A percentile compares a stretch with the other conserved stretches of the same genome.
These are phyloP conservation scores for Acanthaster planci DNA, from an alignment of 35 echinoderm and acorn worm species.

Conservation along the genomic window DNA sequence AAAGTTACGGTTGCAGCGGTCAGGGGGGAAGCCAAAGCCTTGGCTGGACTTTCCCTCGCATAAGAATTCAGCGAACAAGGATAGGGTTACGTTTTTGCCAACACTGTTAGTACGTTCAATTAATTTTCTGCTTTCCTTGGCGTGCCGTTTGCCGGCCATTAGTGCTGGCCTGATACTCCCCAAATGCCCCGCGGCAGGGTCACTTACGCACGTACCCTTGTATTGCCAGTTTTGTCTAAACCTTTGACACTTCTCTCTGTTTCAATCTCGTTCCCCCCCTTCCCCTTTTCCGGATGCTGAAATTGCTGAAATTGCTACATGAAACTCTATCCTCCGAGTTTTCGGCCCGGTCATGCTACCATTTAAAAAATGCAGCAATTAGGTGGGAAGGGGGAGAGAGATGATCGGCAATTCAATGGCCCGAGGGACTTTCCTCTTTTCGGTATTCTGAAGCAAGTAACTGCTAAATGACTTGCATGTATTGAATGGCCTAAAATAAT, in stretches of 20 bases:
- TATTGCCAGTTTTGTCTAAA: not conserved
- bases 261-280: no score
- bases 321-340: not conserved
- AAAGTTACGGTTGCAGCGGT: not conserved
- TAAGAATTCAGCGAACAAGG: not conserved
- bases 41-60: not conserved
- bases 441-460: no score
- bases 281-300: no score
- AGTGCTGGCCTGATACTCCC: conserved; percentile 8
- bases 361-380: not conserved
- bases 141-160: not conserved
- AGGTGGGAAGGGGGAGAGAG: not conserved
- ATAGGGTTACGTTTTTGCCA: not conserved
- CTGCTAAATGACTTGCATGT: no score
- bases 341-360: not conserved
- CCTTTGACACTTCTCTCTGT: not conserved
- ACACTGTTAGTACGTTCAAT: conserved; percentile 26
- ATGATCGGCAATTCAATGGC: no score
- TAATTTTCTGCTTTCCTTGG: conserved; percentile 11
- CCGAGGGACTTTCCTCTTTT: no score
- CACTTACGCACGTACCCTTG: not conserved
- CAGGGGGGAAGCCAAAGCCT: not conserved
- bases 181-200: not conserved
- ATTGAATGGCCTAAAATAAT: not conserved
- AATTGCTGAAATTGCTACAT: not conserved